Percentiles rank a stretch among this genome's conserved stretches.
Conservation (phyloP, 2,888 invertebrate species). For the Diploptera punctata region DNA sequence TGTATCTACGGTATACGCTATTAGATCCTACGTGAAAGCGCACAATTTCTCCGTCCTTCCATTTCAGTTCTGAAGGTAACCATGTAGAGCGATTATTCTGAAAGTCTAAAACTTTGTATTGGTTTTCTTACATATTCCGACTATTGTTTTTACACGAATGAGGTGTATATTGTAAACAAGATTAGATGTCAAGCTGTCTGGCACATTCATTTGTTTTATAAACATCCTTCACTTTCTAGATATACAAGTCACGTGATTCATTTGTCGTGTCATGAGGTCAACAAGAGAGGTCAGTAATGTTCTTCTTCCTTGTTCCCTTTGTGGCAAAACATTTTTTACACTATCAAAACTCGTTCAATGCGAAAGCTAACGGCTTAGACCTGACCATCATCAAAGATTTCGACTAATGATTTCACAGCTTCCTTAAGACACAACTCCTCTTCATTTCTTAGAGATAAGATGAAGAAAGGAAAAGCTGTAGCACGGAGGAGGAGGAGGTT, state of each 20-base stretch:
- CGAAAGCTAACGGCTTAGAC: too few species aligned
- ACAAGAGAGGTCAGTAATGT: not conserved
- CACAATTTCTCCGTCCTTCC: too few species aligned
- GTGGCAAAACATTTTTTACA: not conserved
- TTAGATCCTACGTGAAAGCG: too few species aligned
- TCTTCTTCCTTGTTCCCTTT: not conserved
- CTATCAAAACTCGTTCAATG: not conserved
- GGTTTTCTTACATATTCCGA: too few species aligned
- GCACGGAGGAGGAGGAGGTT: not conserved
- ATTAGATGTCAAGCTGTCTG: too few species aligned
- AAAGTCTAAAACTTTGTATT: too few species aligned
- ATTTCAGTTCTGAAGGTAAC: too few species aligned
- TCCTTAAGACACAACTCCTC: not conserved
- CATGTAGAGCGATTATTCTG: too few species aligned
- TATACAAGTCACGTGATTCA: not conserved
- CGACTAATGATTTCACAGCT: slow-evolving; percentile 8
- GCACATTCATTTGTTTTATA: not conserved
- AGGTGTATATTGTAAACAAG: too few species aligned
- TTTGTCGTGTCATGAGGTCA: not conserved
- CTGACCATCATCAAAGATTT: slow-evolving; percentile 2
- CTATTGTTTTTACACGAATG: too few species aligned
- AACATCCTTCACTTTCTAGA: not conserved
- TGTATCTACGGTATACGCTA: too few species aligned
- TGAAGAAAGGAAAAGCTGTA: not conserved
- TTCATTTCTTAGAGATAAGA: not conserved